These are phyloP conservation scores for Samia ricini DNA, from an alignment of 1,140 invertebrate species.

Conservation along the genomic window DNA sequence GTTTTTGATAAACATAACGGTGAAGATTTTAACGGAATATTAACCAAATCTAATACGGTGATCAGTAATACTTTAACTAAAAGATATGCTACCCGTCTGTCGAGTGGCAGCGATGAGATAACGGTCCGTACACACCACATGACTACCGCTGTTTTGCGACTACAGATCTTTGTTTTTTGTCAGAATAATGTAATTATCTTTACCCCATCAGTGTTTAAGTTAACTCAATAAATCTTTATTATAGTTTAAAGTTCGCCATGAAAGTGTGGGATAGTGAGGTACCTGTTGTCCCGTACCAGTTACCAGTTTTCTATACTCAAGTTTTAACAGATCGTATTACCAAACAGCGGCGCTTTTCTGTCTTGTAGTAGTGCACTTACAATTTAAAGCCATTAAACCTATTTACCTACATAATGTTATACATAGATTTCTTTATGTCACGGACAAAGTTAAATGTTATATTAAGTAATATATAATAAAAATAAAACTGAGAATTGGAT, in stretches of 20 bases:
- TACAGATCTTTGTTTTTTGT: constrained; percentile 12
- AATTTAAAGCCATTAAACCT: too few relatives aligned
- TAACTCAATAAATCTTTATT: constrained; percentile 13
- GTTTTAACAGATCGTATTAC: too few relatives aligned
- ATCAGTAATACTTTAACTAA: constrained; percentile 14
- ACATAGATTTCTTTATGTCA: too few relatives aligned
- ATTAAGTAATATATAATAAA: too few relatives aligned
- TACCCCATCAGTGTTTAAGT: constrained; percentile 13
- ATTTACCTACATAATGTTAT: too few relatives aligned
- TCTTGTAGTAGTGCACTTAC: too few relatives aligned
- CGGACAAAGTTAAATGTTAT: too few relatives aligned
- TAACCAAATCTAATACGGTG: background rate
- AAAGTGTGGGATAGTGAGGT: constrained; percentile 2
- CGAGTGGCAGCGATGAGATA: constrained; percentile 21
- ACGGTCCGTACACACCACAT: constrained; percentile 28
- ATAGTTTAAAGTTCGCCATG: background rate
- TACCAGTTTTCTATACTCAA: too few relatives aligned
- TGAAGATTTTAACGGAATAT: background rate
- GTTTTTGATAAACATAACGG: background rate
- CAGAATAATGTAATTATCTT: constrained; percentile 18
- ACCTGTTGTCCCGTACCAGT: too few relatives aligned
- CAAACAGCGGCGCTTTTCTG: too few relatives aligned
- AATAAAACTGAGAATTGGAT: too few relatives aligned
- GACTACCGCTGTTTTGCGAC: constrained; percentile 18
- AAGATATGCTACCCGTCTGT: constrained; percentile 1